phyloP scores from a whole-genome alignment of 1,140 invertebrate genomes.

The Drosophila melanogaster region Release_6_plus_ISO1_MT NT_033779.5:12565501-12566000 shows the following conservation, averaged over 20 bases:
- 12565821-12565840: neutral
- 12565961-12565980: too few relatives aligned
- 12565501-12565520: slow-evolving; percentile 49
- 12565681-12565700: slow-evolving; percentile 71
- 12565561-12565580: slow-evolving; percentile 16
- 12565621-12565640: slow-evolving; percentile 2
- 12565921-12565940: too few relatives aligned
- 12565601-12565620: slow-evolving; percentile 22
- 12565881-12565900: neutral
- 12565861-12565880: slow-evolving; percentile 3
- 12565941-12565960: too few relatives aligned
- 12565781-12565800: slow-evolving; percentile 55
- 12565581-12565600: slow-evolving; percentile 30
- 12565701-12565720: slow-evolving; percentile 43
- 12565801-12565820: slow-evolving; percentile 50
- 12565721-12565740: slow-evolving; percentile 41
- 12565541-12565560: slow-evolving; percentile 8
- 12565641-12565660: slow-evolving; percentile 31
- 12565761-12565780: slow-evolving; percentile 76
- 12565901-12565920: neutral
- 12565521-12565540: slow-evolving; percentile 9
- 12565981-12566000: too few relatives aligned
- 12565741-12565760: slow-evolving; percentile 52
- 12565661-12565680: slow-evolving; percentile 61
- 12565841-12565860: slow-evolving; percentile 16